Evolutionary conservation across 2,113 vertebrate genomes (phyloP).

Genomic region (Leucoraja erinaceus): DNA sequence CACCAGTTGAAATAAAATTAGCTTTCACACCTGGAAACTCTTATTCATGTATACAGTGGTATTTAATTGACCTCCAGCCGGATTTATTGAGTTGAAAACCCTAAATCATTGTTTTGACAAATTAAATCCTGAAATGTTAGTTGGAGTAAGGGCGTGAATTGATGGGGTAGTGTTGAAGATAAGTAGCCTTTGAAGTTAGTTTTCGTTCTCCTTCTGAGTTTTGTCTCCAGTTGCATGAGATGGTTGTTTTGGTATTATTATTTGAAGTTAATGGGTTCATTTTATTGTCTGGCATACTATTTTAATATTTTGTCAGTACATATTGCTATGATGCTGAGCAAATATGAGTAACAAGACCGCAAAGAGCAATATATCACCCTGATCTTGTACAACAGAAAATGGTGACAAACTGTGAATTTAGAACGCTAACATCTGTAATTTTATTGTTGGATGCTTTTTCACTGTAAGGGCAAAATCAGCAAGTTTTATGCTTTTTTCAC

Average conservation of each 20-base stretch:
- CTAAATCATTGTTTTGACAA: neutral
- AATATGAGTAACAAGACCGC: neutral
- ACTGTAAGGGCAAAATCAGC: neutral
- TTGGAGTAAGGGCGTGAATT: neutral
- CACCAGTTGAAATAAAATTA: neutral
- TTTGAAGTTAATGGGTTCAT: neutral
- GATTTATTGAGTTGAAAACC: neutral
- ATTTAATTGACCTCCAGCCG: neutral
- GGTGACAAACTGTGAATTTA: neutral
- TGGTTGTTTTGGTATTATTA: neutral
- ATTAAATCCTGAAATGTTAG: neutral
- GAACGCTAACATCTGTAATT: neutral
- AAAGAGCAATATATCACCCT: neutral
- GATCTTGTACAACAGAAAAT: neutral
- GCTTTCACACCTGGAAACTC: neutral
- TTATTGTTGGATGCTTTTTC: neutral
- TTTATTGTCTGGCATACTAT: neutral
- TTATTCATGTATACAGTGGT: neutral
- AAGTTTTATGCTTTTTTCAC: neutral
- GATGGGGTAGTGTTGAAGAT: neutral
- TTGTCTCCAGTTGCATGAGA: neutral
- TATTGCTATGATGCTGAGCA: neutral
- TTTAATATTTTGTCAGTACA: neutral
- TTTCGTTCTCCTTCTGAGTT: neutral
- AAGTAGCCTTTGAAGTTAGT: neutral